Conservation (phyloP, 2,797 vertebrate species). For the Notamacropus eugenii region DNA sequence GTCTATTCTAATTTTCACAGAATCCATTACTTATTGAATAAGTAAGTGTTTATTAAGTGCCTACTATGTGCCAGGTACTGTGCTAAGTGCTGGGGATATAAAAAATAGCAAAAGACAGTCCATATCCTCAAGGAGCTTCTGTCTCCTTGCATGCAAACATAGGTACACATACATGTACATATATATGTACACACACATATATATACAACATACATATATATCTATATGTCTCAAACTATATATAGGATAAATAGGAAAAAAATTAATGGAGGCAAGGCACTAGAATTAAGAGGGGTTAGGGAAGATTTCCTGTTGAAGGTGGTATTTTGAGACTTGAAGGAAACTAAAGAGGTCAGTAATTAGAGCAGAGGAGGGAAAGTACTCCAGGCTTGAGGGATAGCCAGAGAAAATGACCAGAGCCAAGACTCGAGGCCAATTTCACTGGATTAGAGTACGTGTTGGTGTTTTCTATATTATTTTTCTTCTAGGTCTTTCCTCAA, state of each 20-base stretch:
- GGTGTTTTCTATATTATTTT: background rate
- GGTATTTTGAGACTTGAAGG: constrained; percentile 3
- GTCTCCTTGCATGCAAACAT: constrained; percentile 20
- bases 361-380: background rate
- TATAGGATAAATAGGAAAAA: constrained; percentile 23
- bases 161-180: too few species aligned
- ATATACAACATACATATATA: too few species aligned
- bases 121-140: background rate
- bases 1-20: background rate
- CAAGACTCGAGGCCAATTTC: background rate
- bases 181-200: background rate
- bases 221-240: background rate
- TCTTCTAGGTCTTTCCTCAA: background rate
- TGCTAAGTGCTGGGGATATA: constrained; percentile 16
- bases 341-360: background rate
- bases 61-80: background rate
- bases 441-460: constrained; percentile 7
- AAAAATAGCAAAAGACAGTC: constrained; percentile 5
- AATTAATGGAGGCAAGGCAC: constrained; percentile 30
- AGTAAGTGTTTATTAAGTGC: constrained; percentile 15
- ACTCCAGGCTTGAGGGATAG: background rate
- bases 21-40: background rate
- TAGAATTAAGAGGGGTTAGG: background rate
- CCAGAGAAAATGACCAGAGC: background rate
- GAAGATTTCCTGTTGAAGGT: background rate